Conservation (phyloP, 2,797 vertebrate genomes). For the Phalloptychus januarius region DNA sequence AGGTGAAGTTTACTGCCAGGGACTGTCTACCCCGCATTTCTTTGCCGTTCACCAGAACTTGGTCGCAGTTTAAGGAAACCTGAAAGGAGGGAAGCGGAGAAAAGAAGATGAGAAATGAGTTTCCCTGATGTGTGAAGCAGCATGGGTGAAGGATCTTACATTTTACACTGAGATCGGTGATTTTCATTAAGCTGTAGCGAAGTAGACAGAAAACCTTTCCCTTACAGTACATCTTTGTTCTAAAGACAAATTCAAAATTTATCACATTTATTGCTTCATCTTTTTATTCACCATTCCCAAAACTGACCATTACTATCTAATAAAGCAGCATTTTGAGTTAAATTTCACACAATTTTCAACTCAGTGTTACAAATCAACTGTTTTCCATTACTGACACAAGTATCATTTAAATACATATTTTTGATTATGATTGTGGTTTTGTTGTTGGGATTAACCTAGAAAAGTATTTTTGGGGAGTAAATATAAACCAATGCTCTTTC, state of each 20-base stretch:
- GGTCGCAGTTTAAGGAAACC: slow-evolving; percentile 89
- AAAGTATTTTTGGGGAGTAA: background rate
- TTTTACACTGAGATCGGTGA: slow-evolving; percentile 5
- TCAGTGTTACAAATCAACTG: background rate
- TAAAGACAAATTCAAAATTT: slow-evolving; percentile 26
- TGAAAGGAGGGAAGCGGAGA: slow-evolving; percentile 46
- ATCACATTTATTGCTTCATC: background rate
- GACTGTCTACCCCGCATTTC: slow-evolving; percentile 92
- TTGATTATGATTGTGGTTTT: background rate
- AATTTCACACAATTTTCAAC: too few species aligned
- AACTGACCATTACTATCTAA: background rate
- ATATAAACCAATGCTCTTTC: slow-evolving; percentile 20
- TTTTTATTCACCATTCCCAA: background rate
- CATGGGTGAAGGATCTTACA: background rate
- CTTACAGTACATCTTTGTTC: slow-evolving; percentile 1
- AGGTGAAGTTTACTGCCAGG: slow-evolving; percentile 92
- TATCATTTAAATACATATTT: background rate
- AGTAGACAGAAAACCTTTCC: slow-evolving; percentile 8
- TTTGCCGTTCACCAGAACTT: slow-evolving; percentile 92
- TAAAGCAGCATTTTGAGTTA: background rate
- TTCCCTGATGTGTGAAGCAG: background rate
- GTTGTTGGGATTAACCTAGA: background rate
- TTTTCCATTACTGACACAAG: background rate
- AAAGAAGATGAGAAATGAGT: background rate
- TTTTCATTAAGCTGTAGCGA: slow-evolving; percentile 14